phyloP scores from a whole-genome alignment of 2,113 vertebrate species.

The Lepus americanus region DNA sequence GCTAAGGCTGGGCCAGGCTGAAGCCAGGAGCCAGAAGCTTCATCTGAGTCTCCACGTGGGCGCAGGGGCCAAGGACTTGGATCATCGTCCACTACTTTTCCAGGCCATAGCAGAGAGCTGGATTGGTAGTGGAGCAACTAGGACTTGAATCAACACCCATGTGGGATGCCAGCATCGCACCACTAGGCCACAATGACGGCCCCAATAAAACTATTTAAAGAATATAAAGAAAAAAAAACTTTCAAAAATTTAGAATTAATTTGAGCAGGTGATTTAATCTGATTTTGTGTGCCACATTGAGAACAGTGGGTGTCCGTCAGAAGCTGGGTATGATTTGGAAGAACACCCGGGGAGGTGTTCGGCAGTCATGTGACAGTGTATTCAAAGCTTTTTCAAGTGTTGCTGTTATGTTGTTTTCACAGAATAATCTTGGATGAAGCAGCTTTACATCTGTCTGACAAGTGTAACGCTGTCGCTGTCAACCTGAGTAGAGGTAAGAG shows the following conservation, averaged over 20 bases:
- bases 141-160: no score
- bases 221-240: background rate
- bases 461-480: constrained; percentile 93
- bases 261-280: constrained; percentile 26
- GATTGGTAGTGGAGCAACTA: no score
- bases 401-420: constrained; percentile 37
- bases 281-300: background rate
- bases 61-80: no score
- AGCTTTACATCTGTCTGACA: constrained; percentile 96
- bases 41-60: no score
- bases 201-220: no score
- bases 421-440: constrained; percentile 99
- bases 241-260: constrained; percentile 32
- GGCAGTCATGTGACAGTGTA: background rate
- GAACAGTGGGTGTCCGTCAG: background rate
- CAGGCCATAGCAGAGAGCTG: no score
- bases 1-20: no score
- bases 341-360: background rate
- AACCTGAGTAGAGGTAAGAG: constrained; percentile 94
- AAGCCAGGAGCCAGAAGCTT: no score
- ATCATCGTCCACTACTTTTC: no score
- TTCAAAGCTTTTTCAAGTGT: background rate
- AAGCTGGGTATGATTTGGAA: background rate
- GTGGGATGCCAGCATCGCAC: no score
- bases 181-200: no score